These are phyloP conservation scores for Microchirus variegatus DNA, from an alignment of 2,797 vertebrate species.

Conservation along the genomic window DNA sequence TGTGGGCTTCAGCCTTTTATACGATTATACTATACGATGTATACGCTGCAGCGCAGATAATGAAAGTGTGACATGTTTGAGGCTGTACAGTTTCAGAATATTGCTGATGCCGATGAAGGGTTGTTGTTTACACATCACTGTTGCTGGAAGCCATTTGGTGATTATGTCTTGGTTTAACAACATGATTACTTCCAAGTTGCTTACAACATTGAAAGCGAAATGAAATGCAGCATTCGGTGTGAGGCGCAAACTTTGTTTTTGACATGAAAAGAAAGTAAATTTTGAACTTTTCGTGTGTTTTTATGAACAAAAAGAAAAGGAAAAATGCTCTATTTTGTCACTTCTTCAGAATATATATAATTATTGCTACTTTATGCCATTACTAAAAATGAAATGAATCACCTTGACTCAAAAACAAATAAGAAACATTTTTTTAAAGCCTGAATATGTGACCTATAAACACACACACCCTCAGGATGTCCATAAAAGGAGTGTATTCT, in stretches of 20 bases:
- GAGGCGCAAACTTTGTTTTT: neutral
- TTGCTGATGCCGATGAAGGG: constrained; percentile 4
- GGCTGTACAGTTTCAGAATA: constrained; percentile 11
- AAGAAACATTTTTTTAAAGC: too few species aligned
- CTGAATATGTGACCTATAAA: too few species aligned
- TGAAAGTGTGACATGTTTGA: constrained; percentile 13
- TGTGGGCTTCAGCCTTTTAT: constrained; percentile 26
- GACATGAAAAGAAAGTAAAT: neutral
- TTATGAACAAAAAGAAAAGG: too few species aligned
- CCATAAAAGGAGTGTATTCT: too few species aligned
- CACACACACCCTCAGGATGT: too few species aligned
- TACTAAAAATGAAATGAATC: too few species aligned
- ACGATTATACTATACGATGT: constrained; percentile 6
- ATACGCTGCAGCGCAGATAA: constrained; percentile 6
- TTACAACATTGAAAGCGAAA: neutral
- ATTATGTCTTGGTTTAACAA: constrained; percentile 15
- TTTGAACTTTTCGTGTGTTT: neutral
- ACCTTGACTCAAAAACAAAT: too few species aligned
- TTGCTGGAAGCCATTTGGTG: constrained; percentile 4
- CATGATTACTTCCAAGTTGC: constrained; percentile 11
- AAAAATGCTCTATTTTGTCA: too few species aligned
- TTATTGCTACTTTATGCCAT: too few species aligned
- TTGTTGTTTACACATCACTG: constrained; percentile 28
- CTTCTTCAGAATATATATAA: too few species aligned
- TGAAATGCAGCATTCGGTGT: neutral